Base-by-base conservation (phyloP, 2,888 invertebrate species). In the Pedicia rivosa region DNA sequence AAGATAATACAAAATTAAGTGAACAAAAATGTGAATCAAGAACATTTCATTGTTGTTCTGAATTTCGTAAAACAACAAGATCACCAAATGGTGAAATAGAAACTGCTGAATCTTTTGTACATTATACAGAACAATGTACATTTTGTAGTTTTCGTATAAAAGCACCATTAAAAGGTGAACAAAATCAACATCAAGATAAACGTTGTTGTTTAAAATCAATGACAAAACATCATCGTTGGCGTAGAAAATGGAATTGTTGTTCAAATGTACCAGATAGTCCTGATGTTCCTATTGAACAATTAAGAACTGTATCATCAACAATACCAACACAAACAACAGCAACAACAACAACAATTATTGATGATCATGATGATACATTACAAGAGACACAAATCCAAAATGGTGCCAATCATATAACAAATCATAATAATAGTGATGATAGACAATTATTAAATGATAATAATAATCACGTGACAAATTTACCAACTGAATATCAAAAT, bases 211-310 rank as follows among this genome's bases (percentile, higher is more conserved):
- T 55, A 37, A 56, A 57, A 41, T 50, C 54, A 9, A 59, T 62
- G 25, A 57, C 60, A 16, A 62, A 63, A 40, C 59, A 61, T 40
- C 62, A 63, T 42, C 54, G 63, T 17, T 62, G 61, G 59, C 55
- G 62, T 25, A 62, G 64, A 46, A 68, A 66, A 57, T 71, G 70
- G 70, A 70, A 69, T 47, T 71, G 70, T 46, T 71, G 70, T 46
- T 58, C 66, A 29, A 66, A 64, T 22, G 67, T 68, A 7, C 70
- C 70, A 2, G 70, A 70, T 42, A 70, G 70, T 54, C 70, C 70
- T 1, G 69, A 70, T 48, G 64, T 67, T 17, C 35, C 35, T 5
- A 14, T 26, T 25, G 20, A 31, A 38, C 22, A 24, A 17, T 27
- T 37, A 38, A 6, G 42, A 12, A 25, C 42, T 28, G 37, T 40